A percentile compares a stretch with the other conserved stretches of the same genome.
These are phyloP conservation scores for Patella pellucida DNA, from an alignment of 2,888 invertebrate genomes.

Conservation along the genomic window DNA sequence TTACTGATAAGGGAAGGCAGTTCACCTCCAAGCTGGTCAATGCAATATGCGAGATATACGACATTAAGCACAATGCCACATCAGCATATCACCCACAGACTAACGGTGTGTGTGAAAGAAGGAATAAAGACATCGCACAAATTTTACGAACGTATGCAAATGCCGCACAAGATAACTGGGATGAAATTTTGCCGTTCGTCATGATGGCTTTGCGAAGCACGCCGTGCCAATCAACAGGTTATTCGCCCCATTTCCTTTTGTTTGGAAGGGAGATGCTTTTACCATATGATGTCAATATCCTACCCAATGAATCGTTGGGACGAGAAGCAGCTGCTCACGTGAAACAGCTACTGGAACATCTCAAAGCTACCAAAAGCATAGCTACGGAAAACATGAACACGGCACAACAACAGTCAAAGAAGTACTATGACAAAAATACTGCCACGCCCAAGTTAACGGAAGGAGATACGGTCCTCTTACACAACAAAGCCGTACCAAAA, in stretches of 20 bases:
- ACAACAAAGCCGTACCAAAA: slow-evolving; percentile 16
- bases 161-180: slow-evolving; percentile 2
- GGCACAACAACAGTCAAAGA: slow-evolving; percentile 13
- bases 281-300: too few relatives aligned
- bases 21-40: slow-evolving; percentile 29
- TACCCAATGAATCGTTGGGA: too few relatives aligned
- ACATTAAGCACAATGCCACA: slow-evolving; percentile 12
- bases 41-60: slow-evolving; percentile 14
- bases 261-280: too few relatives aligned
- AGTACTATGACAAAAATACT: slow-evolving; percentile 13
- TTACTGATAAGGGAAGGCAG: slow-evolving; percentile 33
- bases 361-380: slow-evolving; percentile 2
- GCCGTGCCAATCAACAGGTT: not conserved
- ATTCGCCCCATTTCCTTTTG: too few relatives aligned
- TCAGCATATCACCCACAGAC: slow-evolving; percentile 15
- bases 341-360: not conserved
- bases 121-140: slow-evolving; percentile 15
- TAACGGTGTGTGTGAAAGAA: slow-evolving; percentile 21
- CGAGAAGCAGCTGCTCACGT: too few relatives aligned
- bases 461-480: too few relatives aligned
- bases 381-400: slow-evolving; percentile 11
- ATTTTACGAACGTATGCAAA: slow-evolving; percentile 7
- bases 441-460: not conserved
- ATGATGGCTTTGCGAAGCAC: slow-evolving; percentile 17
- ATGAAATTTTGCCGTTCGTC: slow-evolving; percentile 13